Conservation (phyloP, 2,888 invertebrate genomes). For the Xestia c-nigrum region DNA sequence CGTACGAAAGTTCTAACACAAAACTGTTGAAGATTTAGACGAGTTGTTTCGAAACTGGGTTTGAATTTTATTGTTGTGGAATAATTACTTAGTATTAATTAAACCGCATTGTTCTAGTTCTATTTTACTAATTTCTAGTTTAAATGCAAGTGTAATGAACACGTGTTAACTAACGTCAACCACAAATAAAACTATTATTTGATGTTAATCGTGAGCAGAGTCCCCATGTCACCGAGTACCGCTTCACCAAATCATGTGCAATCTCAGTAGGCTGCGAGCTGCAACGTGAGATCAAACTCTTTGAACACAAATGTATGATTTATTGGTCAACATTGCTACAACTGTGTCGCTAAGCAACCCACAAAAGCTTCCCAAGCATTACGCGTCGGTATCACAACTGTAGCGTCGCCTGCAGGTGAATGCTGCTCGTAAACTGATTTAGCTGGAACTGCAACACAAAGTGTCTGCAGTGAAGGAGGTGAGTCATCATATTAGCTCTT, state of each 20-base stretch:
- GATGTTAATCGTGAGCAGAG: neutral
- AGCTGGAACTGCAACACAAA: neutral
- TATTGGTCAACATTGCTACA: no score
- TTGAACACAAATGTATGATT: neutral
- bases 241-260: neutral
- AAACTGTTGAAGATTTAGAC: slow-evolving; percentile 5
- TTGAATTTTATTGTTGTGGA: neutral
- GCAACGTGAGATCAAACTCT: neutral
- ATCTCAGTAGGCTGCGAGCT: neutral
- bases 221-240: neutral
- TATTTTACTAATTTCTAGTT: neutral
- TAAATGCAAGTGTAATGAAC: neutral
- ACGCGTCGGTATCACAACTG: no score
- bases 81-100: slow-evolving; percentile 6
- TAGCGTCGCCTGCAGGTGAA: neutral
- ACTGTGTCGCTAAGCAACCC: no score
- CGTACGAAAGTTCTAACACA: no score
- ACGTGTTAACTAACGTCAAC: neutral
- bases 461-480: neutral
- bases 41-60: neutral
- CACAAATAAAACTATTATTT: neutral
- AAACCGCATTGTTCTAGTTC: neutral
- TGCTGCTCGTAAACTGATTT: neutral
- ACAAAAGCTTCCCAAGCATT: neutral
- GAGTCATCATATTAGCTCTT: no score